These are phyloP conservation scores for Bombus difficillimus DNA, from an alignment of 1,140 invertebrate species.

Conservation along the genomic window DNA sequence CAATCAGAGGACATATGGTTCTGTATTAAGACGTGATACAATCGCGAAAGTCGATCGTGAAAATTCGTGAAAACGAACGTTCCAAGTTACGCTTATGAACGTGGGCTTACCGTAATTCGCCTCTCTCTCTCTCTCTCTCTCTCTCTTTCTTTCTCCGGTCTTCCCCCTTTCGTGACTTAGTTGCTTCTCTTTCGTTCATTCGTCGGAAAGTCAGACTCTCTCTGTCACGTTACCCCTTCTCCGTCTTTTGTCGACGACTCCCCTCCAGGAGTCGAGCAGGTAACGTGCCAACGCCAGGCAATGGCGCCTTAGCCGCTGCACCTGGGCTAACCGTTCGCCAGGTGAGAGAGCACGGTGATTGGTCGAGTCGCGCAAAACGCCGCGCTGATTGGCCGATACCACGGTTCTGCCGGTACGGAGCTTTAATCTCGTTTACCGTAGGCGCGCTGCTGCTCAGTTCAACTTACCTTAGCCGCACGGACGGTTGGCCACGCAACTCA, in stretches of 20 bases:
- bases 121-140: slow-evolving; percentile 26
- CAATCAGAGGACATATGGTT: not conserved
- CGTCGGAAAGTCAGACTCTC: slow-evolving; percentile 5
- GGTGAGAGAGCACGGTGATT: slow-evolving; percentile 68
- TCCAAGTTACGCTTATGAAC: slow-evolving; percentile 14
- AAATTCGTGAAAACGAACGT: slow-evolving; percentile 27
- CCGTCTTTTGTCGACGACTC: not conserved
- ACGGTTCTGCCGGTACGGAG: slow-evolving; percentile 66
- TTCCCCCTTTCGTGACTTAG: not conserved
- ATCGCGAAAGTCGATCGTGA: slow-evolving; percentile 22
- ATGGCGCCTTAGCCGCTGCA: slow-evolving; percentile 73
- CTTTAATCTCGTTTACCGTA: slow-evolving; percentile 81
- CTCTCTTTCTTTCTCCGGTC: not conserved
- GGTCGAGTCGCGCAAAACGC: slow-evolving; percentile 56
- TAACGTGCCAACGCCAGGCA: slow-evolving; percentile 75
- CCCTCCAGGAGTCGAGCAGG: slow-evolving; percentile 55
- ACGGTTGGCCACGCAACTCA: slow-evolving; percentile 55
- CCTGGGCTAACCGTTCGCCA: slow-evolving; percentile 72
- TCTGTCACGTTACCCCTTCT: slow-evolving; percentile 24
- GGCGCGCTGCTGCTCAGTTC: slow-evolving; percentile 77
- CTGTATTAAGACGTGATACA: not conserved
- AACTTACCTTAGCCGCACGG: slow-evolving; percentile 78
- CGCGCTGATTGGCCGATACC: slow-evolving; percentile 66
- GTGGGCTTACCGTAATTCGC: slow-evolving; percentile 43
- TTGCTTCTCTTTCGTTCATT: not conserved